Percentiles rank a stretch among this genome's conserved stretches.
phyloP scores from a whole-genome alignment of 1,140 invertebrate genomes.

The Drosophila sp. region DNA sequence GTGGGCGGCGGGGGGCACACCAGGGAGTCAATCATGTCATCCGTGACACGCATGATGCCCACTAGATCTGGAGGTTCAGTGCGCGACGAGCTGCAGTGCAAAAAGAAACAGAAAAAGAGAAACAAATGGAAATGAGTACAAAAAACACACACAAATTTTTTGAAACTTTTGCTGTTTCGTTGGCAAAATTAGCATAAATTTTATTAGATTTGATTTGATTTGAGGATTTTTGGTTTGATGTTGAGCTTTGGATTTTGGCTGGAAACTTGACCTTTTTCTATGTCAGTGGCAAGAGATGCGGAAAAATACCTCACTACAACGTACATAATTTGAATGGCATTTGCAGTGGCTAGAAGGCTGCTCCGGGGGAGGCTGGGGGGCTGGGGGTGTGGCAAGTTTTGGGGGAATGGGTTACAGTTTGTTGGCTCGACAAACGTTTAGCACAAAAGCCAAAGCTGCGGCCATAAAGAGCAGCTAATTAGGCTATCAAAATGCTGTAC shows the following conservation, averaged over 20 bases:
- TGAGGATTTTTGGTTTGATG: conserved; percentile 7
- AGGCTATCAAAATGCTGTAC: conserved; percentile 79
- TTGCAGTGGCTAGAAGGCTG: not conserved
- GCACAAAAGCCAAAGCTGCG: conserved; percentile 72
- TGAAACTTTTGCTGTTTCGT: not conserved
- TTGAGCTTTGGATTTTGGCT: conserved; percentile 41
- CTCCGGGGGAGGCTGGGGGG: not conserved
- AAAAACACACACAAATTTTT: not conserved
- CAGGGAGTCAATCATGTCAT: conserved; percentile 97
- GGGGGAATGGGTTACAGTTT: conserved; percentile 48
- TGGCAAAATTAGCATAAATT: conserved; percentile 26
- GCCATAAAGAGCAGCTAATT: conserved; percentile 79
- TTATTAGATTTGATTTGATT: conserved; percentile 37
- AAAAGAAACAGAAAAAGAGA: conserved; percentile 9
- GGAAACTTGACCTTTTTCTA: conserved; percentile 72
- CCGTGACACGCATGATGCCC: conserved; percentile 92
- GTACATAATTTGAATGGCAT: conserved; percentile 73
- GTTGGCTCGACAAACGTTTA: conserved; percentile 69
- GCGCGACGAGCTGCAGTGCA: conserved; percentile 89
- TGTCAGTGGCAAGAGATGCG: conserved; percentile 77
- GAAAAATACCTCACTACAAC: conserved; percentile 64
- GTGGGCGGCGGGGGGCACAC: conserved; percentile 98
- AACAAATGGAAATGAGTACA: not conserved
- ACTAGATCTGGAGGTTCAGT: conserved; percentile 96
- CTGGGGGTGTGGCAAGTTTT: not conserved